Base-by-base conservation (phyloP, 2,797 vertebrate genomes). In the Ctenosaura bakeri region DNA sequence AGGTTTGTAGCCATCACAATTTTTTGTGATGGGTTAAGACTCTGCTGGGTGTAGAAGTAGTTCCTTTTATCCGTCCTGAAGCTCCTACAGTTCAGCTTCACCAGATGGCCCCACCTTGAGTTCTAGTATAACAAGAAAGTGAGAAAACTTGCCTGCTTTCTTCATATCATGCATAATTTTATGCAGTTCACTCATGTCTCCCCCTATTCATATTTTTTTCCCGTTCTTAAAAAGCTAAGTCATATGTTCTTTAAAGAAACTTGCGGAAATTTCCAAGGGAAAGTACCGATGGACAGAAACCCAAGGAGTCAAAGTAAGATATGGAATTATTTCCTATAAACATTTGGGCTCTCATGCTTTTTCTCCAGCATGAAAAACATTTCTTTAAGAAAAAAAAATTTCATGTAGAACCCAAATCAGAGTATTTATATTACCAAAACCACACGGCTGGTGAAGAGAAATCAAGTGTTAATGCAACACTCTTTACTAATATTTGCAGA, bases 401-500 rank as follows among this genome's bases (percentile, higher is more conserved):
- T 26, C n/a, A 83, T 18, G 35, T 26, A 18, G 26, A 50, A 35
- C 26, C 10, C 69, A 71, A 80, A 81, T 52, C 12, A n/a, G 46
- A 88, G 62, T 54, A 38, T n/a, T 73, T 56, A 50, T 14, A 35
- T n/a, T 52, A n/a, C n/a, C 42, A 52, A 7, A 77, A 59, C 50
- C 20, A 64, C 6, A 50, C 6, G 76, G 32, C 29, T n/a, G 56
- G 62, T 35, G 46, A 59, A 79, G 32, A 50, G n/a, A 88, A 87
- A 73, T 32, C 59, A 90, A 71, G 85, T 74, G 9, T 29, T 81
- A 73, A 89, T 84, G 59, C 50, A 88, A 54, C 22, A 74, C 32
- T 91, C 83, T 88, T 89, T 71, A 52, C 80, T 82, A 93, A 78
- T 90, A 91, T 77, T 86, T 84, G 88, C 13, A 35, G n/a, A 66